phyloP scores from a whole-genome alignment of 1,140 invertebrate genomes.

The Trichonephila clavata region DNA sequence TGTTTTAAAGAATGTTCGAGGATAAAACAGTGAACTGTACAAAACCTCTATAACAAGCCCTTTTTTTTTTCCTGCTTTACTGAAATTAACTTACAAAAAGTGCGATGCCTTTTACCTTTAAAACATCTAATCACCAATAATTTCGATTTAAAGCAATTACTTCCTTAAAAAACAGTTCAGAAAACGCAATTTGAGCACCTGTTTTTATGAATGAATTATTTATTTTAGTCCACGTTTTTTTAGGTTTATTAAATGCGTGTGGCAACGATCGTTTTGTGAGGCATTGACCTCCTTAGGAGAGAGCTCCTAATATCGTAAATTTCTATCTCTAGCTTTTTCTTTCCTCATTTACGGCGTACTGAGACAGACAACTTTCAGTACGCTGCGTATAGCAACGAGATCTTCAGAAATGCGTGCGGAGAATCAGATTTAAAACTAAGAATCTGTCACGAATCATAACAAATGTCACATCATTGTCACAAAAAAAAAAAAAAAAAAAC shows the following conservation, averaged over 20 bases:
- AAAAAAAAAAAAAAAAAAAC: neutral
- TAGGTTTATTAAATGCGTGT: neutral
- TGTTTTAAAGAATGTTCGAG: too few relatives aligned
- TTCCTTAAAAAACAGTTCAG: neutral
- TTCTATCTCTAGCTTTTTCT: constrained; percentile 6
- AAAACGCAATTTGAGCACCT: neutral
- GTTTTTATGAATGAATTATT: constrained; percentile 20
- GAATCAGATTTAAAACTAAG: neutral
- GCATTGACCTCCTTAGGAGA: neutral
- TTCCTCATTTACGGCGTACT: neutral
- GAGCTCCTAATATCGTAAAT: neutral
- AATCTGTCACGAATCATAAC: neutral
- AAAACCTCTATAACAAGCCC: too few relatives aligned
- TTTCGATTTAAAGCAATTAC: neutral
- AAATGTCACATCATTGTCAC: neutral
- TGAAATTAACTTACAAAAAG: too few relatives aligned
- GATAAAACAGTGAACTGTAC: too few relatives aligned
- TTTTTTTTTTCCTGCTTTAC: too few relatives aligned
- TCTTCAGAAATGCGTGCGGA: neutral
- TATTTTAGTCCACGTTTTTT: neutral
- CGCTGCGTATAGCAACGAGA: neutral
- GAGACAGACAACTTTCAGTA: neutral
- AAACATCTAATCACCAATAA: neutral
- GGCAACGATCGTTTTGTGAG: neutral
- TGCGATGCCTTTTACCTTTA: too few relatives aligned